These are phyloP conservation scores for Penaeus chinensis DNA, from an alignment of 1,140 invertebrate species.

Conservation along the genomic window DNA sequence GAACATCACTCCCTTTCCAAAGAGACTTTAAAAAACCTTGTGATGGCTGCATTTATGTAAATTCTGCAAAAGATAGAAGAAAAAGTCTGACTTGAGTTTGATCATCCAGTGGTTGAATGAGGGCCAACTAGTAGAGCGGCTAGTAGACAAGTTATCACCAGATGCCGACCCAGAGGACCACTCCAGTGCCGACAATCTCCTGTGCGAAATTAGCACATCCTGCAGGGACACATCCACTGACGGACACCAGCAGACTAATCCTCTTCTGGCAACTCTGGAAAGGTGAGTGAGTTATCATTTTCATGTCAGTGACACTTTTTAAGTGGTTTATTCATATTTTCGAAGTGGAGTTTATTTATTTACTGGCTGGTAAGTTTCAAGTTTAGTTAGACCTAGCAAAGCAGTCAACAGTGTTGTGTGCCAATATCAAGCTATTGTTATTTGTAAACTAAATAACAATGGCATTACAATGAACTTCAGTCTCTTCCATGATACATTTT, in stretches of 20 bases:
- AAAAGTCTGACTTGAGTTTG: slow-evolving; percentile 52
- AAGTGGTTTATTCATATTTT: not conserved
- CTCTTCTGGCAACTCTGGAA: slow-evolving; percentile 78
- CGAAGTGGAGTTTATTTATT: no score
- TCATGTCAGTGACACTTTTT: not conserved
- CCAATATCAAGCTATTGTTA: no score
- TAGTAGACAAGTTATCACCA: slow-evolving; percentile 81
- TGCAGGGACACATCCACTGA: slow-evolving; percentile 73
- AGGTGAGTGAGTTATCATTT: slow-evolving; percentile 73
- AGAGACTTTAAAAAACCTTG: not conserved
- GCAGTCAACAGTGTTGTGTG: no score
- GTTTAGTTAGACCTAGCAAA: no score
- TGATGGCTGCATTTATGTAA: not conserved
- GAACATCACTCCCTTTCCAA: not conserved
- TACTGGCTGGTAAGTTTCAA: no score
- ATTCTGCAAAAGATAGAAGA: slow-evolving; percentile 13
- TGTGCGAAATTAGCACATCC: slow-evolving; percentile 83
- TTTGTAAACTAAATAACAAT: no score
- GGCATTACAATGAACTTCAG: no score
- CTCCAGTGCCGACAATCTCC: slow-evolving; percentile 82
- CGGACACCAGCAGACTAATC: slow-evolving; percentile 71
- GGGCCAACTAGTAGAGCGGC: slow-evolving; percentile 83
- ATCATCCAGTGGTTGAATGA: slow-evolving; percentile 88
- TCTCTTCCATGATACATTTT: no score
- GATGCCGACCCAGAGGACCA: slow-evolving; percentile 80